Percentiles rank a stretch among this genome's conserved stretches.
Conservation (phyloP, 1,140 invertebrate species). For the Triops cancriformis region DNA sequence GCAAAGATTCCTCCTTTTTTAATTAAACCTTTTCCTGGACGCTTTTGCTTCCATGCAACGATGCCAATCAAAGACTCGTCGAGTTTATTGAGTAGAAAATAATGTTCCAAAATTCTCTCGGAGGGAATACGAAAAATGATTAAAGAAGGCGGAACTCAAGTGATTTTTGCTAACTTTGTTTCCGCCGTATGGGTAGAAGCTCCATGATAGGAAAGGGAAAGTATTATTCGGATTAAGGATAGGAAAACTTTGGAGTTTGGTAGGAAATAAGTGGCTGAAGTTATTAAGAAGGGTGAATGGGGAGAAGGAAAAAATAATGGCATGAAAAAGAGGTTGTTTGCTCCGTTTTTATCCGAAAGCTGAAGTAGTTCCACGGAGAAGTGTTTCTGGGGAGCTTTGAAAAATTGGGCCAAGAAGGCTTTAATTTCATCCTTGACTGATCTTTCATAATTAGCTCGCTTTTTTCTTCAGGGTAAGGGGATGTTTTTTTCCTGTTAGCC, state of each 20-base stretch:
- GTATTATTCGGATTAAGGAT: not conserved
- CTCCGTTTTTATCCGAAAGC: not conserved
- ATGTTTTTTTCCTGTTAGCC: too few relatives aligned
- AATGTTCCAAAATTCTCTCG: too few relatives aligned
- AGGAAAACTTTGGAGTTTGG: not conserved
- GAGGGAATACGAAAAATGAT: too few relatives aligned
- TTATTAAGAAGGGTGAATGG: not conserved
- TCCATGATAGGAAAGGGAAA: not conserved
- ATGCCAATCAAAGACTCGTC: not conserved
- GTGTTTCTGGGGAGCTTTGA: too few relatives aligned
- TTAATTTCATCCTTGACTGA: constrained; percentile 9
- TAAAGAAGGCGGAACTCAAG: too few relatives aligned
- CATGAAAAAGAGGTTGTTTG: not conserved
- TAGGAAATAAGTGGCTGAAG: not conserved
- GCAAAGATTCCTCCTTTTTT: not conserved
- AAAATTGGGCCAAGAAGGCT: not conserved
- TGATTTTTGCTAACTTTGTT: too few relatives aligned
- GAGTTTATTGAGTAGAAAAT: too few relatives aligned
- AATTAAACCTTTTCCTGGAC: not conserved
- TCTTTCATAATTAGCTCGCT: not conserved
- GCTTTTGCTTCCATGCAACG: not conserved
- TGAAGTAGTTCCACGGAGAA: not conserved
- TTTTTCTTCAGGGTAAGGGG: not conserved
- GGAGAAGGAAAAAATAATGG: not conserved
- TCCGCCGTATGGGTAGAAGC: too few relatives aligned